Conservation (phyloP, 2,113 vertebrate genomes). For the Petrocephalus microphthalmus region DNA sequence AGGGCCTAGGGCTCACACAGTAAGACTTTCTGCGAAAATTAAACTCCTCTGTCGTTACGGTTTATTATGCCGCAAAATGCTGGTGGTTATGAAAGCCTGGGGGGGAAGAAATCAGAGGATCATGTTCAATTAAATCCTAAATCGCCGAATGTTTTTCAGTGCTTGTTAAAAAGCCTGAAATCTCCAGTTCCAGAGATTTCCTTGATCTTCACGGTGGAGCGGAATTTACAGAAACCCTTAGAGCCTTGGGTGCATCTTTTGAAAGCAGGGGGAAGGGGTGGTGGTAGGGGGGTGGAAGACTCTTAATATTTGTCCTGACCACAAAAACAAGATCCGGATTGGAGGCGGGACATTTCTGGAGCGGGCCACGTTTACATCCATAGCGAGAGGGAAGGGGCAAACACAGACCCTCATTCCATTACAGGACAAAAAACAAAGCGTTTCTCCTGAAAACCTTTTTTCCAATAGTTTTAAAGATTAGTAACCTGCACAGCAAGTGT, state of each 20-base stretch:
- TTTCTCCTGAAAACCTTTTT: not conserved
- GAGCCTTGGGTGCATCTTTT: not conserved
- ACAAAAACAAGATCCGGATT: not conserved
- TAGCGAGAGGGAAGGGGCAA: not conserved
- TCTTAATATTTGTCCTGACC: not conserved
- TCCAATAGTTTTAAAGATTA: not conserved
- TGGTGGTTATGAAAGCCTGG: not conserved
- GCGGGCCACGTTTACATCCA: not conserved
- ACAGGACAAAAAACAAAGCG: not conserved
- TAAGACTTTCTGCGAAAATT: not conserved
- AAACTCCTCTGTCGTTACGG: not conserved
- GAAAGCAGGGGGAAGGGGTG: not conserved
- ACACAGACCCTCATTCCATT: not conserved
- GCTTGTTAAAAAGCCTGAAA: not conserved
- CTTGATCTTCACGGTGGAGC: not conserved
- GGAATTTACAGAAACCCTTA: not conserved
- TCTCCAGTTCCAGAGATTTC: not conserved
- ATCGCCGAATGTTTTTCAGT: not conserved
- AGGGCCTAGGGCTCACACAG: not conserved
- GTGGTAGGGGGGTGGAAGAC: not conserved
- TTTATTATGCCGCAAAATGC: not conserved
- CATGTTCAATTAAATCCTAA: conserved; percentile 4
- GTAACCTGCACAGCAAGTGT: not conserved
- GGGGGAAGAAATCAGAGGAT: not conserved
- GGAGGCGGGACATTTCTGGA: not conserved